phyloP scores from a whole-genome alignment of 1,140 invertebrate genomes.

The Drosophila burlai region DNA sequence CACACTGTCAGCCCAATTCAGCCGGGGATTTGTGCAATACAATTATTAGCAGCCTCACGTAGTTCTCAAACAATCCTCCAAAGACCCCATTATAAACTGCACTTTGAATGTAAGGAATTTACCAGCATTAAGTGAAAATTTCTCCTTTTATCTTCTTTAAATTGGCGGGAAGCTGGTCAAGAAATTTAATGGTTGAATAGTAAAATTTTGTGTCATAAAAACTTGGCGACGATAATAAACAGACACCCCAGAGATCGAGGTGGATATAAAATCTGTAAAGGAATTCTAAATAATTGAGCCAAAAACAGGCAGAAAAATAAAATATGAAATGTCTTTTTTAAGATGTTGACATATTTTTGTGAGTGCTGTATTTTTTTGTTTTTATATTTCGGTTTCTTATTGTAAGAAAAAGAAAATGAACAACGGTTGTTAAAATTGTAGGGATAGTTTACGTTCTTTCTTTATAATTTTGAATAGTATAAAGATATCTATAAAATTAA shows the following conservation, averaged over 20 bases:
- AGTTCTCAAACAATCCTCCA: background rate
- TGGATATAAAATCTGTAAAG: constrained; percentile 13
- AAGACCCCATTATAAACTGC: constrained; percentile 1
- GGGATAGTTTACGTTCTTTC: background rate
- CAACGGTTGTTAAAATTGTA: background rate
- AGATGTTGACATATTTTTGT: background rate
- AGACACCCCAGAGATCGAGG: constrained; percentile 19
- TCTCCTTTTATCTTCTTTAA: constrained; percentile 34
- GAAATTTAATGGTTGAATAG: constrained; percentile 28
- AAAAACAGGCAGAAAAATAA: constrained; percentile 2
- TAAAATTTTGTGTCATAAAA: constrained; percentile 39
- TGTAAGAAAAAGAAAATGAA: background rate
- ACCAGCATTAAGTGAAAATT: constrained; percentile 8
- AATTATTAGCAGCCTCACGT: background rate
- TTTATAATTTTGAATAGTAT: no score
- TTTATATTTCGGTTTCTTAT: background rate
- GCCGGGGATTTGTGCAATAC: background rate
- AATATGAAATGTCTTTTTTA: background rate
- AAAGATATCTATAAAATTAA: background rate
- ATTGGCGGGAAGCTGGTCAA: constrained; percentile 16
- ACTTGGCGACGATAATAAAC: constrained; percentile 33
- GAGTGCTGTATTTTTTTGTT: background rate
- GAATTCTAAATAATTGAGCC: constrained; percentile 5
- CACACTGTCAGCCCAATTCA: background rate
- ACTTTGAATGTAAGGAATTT: constrained; percentile 6